phyloP scores from a whole-genome alignment of 2,888 invertebrate genomes.

The Nomada fucata region DNA sequence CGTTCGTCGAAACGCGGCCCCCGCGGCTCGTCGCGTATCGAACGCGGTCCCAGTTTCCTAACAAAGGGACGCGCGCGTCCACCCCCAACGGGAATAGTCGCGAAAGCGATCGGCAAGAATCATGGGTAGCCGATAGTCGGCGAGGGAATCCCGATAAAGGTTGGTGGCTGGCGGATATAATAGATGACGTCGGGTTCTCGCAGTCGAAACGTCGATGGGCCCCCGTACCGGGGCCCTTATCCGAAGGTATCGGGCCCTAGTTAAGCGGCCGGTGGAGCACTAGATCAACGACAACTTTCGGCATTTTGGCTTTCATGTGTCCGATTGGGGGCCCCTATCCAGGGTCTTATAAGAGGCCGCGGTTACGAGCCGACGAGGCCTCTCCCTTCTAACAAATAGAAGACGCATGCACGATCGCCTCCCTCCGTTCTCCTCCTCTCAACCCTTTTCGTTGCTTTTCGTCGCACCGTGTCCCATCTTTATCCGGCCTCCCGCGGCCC shows the following conservation, averaged over 20 bases:
- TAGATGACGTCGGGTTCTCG: conserved; percentile 75
- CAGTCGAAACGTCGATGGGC: conserved; percentile 71
- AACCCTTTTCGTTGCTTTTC: conserved; percentile 29
- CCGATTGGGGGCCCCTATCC: conserved; percentile 72
- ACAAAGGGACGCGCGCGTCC: conserved; percentile 28
- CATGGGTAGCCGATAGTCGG: conserved; percentile 66
- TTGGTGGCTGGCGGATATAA: conserved; percentile 73
- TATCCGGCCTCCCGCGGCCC: conserved; percentile 10
- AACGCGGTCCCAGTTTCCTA: not conserved
- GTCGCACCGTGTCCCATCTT: not conserved
- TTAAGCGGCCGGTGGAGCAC: conserved; percentile 80
- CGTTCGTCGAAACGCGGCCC: not conserved
- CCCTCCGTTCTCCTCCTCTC: conserved; percentile 54
- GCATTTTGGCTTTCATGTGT: conserved; percentile 82
- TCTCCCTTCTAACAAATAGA: conserved; percentile 77
- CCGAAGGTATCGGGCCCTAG: conserved; percentile 80
- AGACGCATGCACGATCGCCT: conserved; percentile 68
- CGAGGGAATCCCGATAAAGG: conserved; percentile 62
- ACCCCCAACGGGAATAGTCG: conserved; percentile 44
- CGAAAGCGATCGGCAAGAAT: conserved; percentile 46
- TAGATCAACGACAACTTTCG: conserved; percentile 83
- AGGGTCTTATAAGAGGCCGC: conserved; percentile 74
- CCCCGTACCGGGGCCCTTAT: conserved; percentile 72
- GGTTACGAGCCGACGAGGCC: conserved; percentile 70
- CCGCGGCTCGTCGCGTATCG: no score